Evolutionary conservation across 2,888 invertebrate genomes (phyloP).

Genomic region (Phoronis australis): DNA sequence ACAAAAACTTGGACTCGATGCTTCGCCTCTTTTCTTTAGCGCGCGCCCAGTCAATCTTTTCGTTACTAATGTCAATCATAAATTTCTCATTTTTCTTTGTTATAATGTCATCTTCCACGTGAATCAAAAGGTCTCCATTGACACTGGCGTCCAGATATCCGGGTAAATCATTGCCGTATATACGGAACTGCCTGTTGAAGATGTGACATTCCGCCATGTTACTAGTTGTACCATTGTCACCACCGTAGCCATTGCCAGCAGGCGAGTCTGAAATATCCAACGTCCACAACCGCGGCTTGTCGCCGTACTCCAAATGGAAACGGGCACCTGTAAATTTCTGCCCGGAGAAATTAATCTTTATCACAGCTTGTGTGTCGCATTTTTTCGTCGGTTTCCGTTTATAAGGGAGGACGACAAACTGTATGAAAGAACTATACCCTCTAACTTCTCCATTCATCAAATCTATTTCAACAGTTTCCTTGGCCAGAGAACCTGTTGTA

Average conservation of each 20-base stretch:
- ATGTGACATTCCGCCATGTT: slow-evolving; percentile 48
- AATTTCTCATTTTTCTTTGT: slow-evolving; percentile 28
- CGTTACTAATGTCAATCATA: slow-evolving; percentile 24
- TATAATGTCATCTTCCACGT: slow-evolving; percentile 38
- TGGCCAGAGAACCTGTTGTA: no score
- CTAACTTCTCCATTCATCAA: slow-evolving; percentile 34
- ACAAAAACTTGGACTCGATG: slow-evolving; percentile 42
- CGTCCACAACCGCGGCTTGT: slow-evolving; percentile 42
- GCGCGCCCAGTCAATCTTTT: slow-evolving; percentile 32
- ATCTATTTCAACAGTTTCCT: slow-evolving; percentile 36
- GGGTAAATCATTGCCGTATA: slow-evolving; percentile 43
- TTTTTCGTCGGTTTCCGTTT: slow-evolving; percentile 11
- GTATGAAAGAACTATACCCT: slow-evolving; percentile 43
- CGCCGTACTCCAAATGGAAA: slow-evolving; percentile 34
- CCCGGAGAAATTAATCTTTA: slow-evolving; percentile 38
- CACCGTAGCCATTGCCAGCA: slow-evolving; percentile 42
- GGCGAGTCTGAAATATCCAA: slow-evolving; percentile 43
- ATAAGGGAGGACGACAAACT: slow-evolving; percentile 31
- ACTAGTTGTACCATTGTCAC: slow-evolving; percentile 33
- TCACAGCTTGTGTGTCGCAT: slow-evolving; percentile 41
- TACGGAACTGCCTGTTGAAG: slow-evolving; percentile 41
- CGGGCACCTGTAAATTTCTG: slow-evolving; percentile 29
- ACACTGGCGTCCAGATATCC: slow-evolving; percentile 42
- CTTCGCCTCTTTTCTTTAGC: slow-evolving; percentile 30
- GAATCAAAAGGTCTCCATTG: slow-evolving; percentile 42